Base-by-base conservation (phyloP, 2,797 vertebrate species). In the Tapera naevia region DNA sequence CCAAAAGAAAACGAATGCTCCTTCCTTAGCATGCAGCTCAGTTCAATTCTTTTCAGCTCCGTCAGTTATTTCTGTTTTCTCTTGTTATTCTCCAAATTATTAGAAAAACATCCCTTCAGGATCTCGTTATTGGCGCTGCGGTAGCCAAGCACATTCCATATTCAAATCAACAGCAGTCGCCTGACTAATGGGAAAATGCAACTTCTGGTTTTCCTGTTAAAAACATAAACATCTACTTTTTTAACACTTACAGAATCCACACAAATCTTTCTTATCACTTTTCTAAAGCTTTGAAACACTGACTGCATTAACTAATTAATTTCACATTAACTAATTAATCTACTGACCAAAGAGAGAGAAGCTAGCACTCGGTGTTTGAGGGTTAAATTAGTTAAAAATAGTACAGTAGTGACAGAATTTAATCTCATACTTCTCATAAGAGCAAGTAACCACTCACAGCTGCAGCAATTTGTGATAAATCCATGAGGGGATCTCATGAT, bases 311-410 rank as follows among this genome's bases (percentile, higher is more conserved):
- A 93, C 87, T 89, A 95, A 95, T 96, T 95, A 90, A 96, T 93
- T 84, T 93, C 60, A 93, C 72, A 93, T 95, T 95, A 92, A 93
- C 91, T 94, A 93, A 95, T 91, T 93, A 87, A 92, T 84, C 83
- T 80, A 46, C 73, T 88, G 87, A 93, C 91, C 95, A 96, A 91
- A 91, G 85, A 97, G 50, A 86, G 60, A 82, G 43, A 91, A 96
- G 97, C 84, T 24, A 43, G 66, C 72, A 88, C 50, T 79, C 70
- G 81, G 86, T 32, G 87, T 97, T 96, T 96, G 81, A 95, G 96
- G 85, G 92, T 91, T 96, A 92, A 94, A 95, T 97, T 96, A 97
- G 98, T 98, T 97, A 95, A 97, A 97, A 95, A 91, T 78, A 95
- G 78, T 89, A 95, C 50, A 94, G 86, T 80, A 88, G 95, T 96